Conservation (phyloP, 2,888 invertebrate species). For the Nephrotoma flavescens region DNA sequence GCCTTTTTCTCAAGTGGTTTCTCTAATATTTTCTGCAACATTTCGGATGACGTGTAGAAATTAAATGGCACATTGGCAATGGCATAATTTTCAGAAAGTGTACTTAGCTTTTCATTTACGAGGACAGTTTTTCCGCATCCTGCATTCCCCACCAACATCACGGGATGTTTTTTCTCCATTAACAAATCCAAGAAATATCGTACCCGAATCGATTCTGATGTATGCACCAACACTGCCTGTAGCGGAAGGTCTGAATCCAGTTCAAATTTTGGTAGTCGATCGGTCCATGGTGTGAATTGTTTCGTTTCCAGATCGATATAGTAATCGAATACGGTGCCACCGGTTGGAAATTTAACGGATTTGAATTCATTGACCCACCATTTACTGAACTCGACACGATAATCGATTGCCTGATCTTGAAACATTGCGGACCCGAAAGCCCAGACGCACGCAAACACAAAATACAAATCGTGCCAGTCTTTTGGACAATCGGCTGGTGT, state of each 20-base stretch:
- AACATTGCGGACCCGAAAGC: conserved; percentile 96
- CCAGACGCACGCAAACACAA: conserved; percentile 93
- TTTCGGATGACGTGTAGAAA: conserved; percentile 89
- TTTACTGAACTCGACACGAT: conserved; percentile 77
- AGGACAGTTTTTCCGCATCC: conserved; percentile 90
- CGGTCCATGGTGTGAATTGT: conserved; percentile 79
- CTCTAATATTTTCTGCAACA: conserved; percentile 84
- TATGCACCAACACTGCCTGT: conserved; percentile 86
- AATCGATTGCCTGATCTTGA: conserved; percentile 75
- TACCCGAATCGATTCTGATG: conserved; percentile 81
- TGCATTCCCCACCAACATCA: conserved; percentile 88
- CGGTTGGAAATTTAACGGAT: conserved; percentile 77
- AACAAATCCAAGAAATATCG: conserved; percentile 79
- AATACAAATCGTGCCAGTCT: conserved; percentile 90
- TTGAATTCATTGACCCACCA: conserved; percentile 98
- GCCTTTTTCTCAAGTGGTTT: conserved; percentile 95
- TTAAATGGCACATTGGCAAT: conserved; percentile 90
- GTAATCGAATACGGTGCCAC: conserved; percentile 90
- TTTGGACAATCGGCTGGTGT: conserved; percentile 82
- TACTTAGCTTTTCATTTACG: conserved; percentile 52
- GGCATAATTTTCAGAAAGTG: conserved; percentile 70
- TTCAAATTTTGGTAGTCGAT: conserved; percentile 79
- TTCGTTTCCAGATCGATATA: conserved; percentile 84
- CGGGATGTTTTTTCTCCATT: conserved; percentile 76
- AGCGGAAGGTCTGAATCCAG: conserved; percentile 82